Base-by-base conservation (phyloP, 37 sponge, comb jelly and placozoan species). In the Ianthella basta region DNA sequence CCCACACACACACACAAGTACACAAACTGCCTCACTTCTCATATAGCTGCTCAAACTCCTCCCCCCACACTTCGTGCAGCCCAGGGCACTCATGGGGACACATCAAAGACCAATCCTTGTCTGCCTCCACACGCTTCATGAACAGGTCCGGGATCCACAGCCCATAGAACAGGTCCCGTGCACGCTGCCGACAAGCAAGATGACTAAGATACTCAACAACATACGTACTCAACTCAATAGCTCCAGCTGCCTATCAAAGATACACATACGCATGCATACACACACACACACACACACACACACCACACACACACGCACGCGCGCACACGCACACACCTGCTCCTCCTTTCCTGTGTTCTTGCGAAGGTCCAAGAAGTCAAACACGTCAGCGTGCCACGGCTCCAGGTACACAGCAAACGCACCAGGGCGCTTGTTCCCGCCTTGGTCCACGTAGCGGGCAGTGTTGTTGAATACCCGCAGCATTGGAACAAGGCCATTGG, bases 341-440 rank as follows among this genome's bases (percentile, higher is more conserved):
- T 99, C 99, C 75, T 99, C 99, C 37, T 97, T 87, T 18, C 99
- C 99, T 63, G 96, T 96, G 89, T 99, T 99, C 91, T 99, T 99
- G 25, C 85, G 91, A 57, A 99, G 80, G 32, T 99, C 99, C 35
- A 99, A 91, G 67, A 96, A 99, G 55, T 91, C 95, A 68, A 99
- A 93, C 35, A 99, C 53, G 63, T 99, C 99, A 37, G 97, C 86
- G 60, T 99, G 99, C 99, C 99, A 99, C 0, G 99, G 99, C 68
- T 99, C 99, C 41, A 99, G 88, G 82, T 99, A 99, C 55, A 99
- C 91, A 55, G 99, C 99, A 91, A 99, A 99, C 15, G 99, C 98
- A 36, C 99, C 99, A 40, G 99, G 99, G 15, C 99, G 86, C 91
- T 98, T 98, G 83, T 98, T 98, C 0, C 98, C 98, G 34, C 98